Conservation (phyloP, 2,113 vertebrate genomes). For the Triplophysa siluroides region DNA sequence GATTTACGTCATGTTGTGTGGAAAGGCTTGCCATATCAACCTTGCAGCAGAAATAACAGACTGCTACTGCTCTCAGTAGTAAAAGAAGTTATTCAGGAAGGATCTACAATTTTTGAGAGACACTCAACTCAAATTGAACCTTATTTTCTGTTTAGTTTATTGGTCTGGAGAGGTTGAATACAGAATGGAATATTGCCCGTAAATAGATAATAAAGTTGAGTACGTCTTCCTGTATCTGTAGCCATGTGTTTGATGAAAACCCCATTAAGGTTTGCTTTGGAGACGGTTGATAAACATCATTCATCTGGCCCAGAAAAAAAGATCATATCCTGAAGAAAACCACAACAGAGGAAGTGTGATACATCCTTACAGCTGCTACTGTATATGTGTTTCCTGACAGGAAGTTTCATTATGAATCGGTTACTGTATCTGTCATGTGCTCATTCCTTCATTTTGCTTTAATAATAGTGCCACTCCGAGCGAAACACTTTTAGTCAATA, state of each 20-base stretch:
- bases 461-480: neutral
- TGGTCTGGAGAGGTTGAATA: neutral
- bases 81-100: neutral
- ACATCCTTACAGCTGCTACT: conserved; percentile 10
- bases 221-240: neutral
- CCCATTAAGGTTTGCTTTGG: neutral
- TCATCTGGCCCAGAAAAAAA: neutral
- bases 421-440: neutral
- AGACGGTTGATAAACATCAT: conserved; percentile 1
- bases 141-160: too few relatives aligned
- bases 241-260: conserved; percentile 17
- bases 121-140: neutral
- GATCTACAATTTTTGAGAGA: neutral
- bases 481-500: too few relatives aligned
- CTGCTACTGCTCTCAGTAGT: neutral
- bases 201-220: neutral
- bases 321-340: conserved; percentile 2
- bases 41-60: neutral
- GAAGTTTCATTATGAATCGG: conserved; percentile 3
- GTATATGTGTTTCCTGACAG: neutral
- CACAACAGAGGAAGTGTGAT: conserved; percentile 25
- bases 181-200: neutral
- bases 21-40: neutral
- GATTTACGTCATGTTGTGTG: neutral
- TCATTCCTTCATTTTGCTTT: neutral